These are phyloP conservation scores for Diglossa cyanea DNA, from an alignment of 2,797 vertebrate species.

Conservation along the genomic window DNA sequence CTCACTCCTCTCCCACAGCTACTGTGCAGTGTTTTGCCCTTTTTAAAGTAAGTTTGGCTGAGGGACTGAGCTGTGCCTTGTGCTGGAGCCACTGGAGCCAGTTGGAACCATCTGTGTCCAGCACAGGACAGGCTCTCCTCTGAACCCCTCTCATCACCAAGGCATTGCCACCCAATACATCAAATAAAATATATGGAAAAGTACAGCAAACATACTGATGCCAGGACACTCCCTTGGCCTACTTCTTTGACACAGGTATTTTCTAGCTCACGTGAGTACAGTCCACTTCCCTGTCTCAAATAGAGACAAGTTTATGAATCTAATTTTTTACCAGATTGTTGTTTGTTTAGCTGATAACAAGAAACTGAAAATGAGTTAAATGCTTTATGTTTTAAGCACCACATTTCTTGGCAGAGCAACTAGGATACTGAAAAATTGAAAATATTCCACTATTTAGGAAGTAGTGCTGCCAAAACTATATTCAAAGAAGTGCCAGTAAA, in stretches of 20 bases:
- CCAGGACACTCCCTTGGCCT: not conserved
- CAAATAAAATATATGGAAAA: not conserved
- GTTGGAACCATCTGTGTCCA: not conserved
- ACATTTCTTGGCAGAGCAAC: not conserved
- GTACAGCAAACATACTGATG: not conserved
- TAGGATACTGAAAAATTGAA: not conserved
- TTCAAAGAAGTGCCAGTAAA: not conserved
- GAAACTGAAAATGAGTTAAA: not conserved
- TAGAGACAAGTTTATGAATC: not conserved
- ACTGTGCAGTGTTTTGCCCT: not conserved
- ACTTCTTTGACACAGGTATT: not conserved
- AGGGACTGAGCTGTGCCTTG: not conserved
- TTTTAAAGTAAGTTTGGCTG: not conserved
- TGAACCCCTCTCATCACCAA: not conserved
- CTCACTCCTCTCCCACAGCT: not conserved
- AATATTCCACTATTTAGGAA: not conserved
- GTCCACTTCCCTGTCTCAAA: not conserved
- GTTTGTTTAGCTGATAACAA: not conserved
- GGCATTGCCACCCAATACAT: fast-evolving
- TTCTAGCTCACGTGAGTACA: not conserved
- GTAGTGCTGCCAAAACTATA: not conserved
- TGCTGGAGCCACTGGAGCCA: fast-evolving
- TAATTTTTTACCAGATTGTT: not conserved
- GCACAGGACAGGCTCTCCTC: not conserved
- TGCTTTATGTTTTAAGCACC: not conserved